Base-by-base conservation (phyloP, 1,140 invertebrate species). In the Acromyrmex heyeri region DNA sequence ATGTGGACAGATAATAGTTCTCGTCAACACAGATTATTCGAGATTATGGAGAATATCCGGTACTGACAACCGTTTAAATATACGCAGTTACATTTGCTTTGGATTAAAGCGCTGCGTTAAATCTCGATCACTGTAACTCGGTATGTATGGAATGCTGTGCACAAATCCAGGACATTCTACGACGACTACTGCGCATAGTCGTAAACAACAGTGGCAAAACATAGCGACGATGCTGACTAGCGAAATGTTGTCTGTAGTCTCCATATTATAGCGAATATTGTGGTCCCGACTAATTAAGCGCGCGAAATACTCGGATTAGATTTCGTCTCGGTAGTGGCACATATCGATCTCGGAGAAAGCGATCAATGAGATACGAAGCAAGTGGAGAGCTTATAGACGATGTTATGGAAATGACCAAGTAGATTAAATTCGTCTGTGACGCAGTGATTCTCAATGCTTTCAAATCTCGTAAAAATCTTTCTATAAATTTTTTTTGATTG, bases 11-110 rank as follows among this genome's bases (percentile, higher is more conserved):
- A 30, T 75, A 83, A 83, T 75, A 61, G 38, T 21, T 24, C 24
- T 75, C 38, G 69, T 83, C 79, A 61, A 83, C 55, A 75, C 69
- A 75, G 69, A 83, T 83, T 73, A 83, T 75, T 82, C 38, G 67
- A 82, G 67, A 69, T 81, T 81, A 81, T 38, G 65, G 64, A 10
- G 34, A 72, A 57, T 73, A 61, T 59, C 78, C 70, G 59, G 27
- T 50, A 34, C 18, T 21, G 53, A 73, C 69, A 57, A 27, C 44
- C 38, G 44, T 61, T 83, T 83, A 83, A 83, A 83, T 83, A 83
- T 83, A 72, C 8, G 38, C 34, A 83, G 79, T 62, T 75, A 50
- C 69, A 50, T 83, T 83, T 83, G 55, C 69, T 73, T 73, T 73
- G 67, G 67, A 82, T 82, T 61, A 73, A 62, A 75, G 27, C 79